Percentiles rank a stretch among this genome's conserved stretches.
phyloP scores from a whole-genome alignment of 2,888 invertebrate species.

The Nyleta sp. region DNA sequence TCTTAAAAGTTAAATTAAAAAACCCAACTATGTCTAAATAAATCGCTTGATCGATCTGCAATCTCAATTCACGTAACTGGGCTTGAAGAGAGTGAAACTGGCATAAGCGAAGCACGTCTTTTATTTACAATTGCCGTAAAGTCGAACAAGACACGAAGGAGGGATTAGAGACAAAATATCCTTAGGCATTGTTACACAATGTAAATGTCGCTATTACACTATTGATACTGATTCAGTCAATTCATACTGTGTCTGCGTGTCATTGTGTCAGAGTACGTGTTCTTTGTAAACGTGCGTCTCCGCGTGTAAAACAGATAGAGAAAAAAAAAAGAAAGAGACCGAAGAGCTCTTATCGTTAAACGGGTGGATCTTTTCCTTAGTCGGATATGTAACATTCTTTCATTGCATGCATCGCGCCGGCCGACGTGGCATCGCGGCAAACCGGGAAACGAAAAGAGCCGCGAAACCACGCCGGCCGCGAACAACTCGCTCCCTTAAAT shows the following conservation, averaged over 20 bases:
- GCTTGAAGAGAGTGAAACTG: neutral
- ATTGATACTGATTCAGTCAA: constrained; percentile 43
- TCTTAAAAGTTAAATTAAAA: too few species aligned
- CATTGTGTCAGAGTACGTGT: too few species aligned
- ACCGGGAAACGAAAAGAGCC: neutral
- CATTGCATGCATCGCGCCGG: neutral
- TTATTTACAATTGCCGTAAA: constrained; percentile 59
- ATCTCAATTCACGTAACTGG: constrained; percentile 3
- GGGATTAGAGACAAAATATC: constrained; percentile 50
- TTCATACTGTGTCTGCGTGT: too few species aligned
- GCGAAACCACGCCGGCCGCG: neutral
- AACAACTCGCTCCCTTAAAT: constrained; percentile 15
- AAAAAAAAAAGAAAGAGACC: too few species aligned
- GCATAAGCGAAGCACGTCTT: constrained; percentile 52
- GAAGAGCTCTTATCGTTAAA: too few species aligned
- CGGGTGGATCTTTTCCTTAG: too few species aligned
- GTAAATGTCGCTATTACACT: constrained; percentile 49
- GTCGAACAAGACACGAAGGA: constrained; percentile 45
- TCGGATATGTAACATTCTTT: constrained; percentile 50
- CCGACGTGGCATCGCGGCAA: neutral
- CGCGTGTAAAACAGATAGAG: too few species aligned
- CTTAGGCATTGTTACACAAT: constrained; percentile 53
- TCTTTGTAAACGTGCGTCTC: too few species aligned
- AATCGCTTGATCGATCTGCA: too few species aligned
- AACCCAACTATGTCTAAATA: too few species aligned